phyloP scores from a whole-genome alignment of 2,797 vertebrate genomes.

The Catamblyrhynchus diadema region DNA sequence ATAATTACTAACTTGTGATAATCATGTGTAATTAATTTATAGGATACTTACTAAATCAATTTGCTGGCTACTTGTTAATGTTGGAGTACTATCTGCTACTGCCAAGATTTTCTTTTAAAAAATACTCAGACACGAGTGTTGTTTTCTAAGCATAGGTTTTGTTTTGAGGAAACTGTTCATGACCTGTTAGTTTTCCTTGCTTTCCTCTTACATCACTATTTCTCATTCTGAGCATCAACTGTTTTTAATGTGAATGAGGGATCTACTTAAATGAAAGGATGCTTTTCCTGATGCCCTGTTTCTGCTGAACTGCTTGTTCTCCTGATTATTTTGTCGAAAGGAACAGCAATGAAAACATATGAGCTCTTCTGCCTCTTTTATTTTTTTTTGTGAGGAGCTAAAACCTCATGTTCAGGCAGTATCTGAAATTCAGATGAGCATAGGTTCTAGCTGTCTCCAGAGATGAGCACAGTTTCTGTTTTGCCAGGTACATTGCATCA shows the following conservation, averaged over 20 bases:
- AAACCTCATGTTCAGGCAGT: neutral
- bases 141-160: neutral
- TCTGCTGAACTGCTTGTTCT: neutral
- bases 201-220: neutral
- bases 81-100: neutral
- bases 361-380: neutral
- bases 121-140: neutral
- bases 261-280: neutral
- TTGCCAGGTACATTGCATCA: constrained; percentile 93
- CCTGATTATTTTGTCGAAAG: neutral
- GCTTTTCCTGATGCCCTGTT: neutral
- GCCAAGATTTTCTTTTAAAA: neutral
- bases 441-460: neutral
- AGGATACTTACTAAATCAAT: neutral
- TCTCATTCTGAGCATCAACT: neutral
- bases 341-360: neutral
- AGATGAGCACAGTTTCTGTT: constrained; percentile 31
- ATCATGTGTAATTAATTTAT: neutral
- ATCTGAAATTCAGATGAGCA: neutral
- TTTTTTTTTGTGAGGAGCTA: neutral
- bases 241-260: neutral
- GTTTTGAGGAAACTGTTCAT: neutral
- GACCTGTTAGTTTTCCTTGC: neutral
- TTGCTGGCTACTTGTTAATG: neutral
- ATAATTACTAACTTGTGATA: neutral